Evolutionary conservation across 1,140 invertebrate genomes (phyloP), one percentile per base, ranked within the genome.

Genomic region (Lepidotrigona ventralis): DNA sequence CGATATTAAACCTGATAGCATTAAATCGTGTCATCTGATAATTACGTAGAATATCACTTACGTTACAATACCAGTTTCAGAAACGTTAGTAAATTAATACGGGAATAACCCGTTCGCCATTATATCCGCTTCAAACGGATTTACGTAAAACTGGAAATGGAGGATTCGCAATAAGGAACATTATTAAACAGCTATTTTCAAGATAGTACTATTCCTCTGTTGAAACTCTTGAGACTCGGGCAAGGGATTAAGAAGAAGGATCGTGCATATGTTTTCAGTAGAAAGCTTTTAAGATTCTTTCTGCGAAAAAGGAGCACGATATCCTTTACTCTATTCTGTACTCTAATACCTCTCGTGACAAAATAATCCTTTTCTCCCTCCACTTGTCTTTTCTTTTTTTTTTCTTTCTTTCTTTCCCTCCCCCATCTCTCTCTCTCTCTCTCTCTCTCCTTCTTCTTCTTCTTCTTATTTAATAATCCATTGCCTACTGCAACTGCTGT

Each of bases 401-500:
- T 33, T n/a, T n/a, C 39, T 15, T 8, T 46, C 8, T 15, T 11
- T n/a, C 15, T 33, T 23, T 9, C 5, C 15, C 9, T n/a, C 21
- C n/a, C n/a, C 17, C n/a, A 53, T 29, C 53, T 33, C 2, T 54
- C 54, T 23, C 11, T 21, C 4, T 54, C 54, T 33, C n/a, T 26
- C 6, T 14, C 46, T 11, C 6, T 19, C 6, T 51, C 11, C 0
- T 54, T 11, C 11, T n/a, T 17, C 21, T 26, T 73, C 21, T 15
- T 5, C 56, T 39, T 56, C 39, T 46, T n/a, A 77, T 60, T 82
- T 70, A 82, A 77, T 78, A 82, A 78, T 60, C 64, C 54, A 60
- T 58, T 53, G 21, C 56, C 21, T 14, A 9, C 56, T 33, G n/a
- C n/a, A 26, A 63, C 79, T 81, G 56, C 69, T 33, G 70, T 81